Percentiles rank a stretch among this genome's conserved stretches.
phyloP scores from a whole-genome alignment of 2,797 vertebrate species.

The Pipistrellus pipistrellus region DNA sequence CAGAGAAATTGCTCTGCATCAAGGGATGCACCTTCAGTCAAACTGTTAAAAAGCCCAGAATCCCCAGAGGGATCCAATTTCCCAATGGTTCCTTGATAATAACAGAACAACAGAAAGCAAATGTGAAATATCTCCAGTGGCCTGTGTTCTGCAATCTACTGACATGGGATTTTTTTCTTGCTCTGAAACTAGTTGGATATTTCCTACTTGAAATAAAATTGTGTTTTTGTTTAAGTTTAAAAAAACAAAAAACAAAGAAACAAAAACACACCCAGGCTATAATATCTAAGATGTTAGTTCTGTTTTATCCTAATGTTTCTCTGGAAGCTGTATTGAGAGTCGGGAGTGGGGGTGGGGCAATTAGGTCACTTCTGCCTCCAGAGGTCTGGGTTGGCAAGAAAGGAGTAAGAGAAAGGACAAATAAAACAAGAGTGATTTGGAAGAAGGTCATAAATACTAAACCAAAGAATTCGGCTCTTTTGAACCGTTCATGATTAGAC shows the following conservation, averaged over 20 bases:
- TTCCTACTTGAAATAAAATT: constrained; percentile 72
- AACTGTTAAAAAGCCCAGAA: background rate
- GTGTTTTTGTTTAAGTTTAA: background rate
- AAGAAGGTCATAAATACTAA: background rate
- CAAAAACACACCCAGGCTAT: background rate
- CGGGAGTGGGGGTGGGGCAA: too few relatives aligned
- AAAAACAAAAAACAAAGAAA: too few relatives aligned
- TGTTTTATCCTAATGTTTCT: background rate
- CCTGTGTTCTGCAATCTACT: background rate
- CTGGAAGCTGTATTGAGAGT: background rate
- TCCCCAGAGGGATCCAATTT: background rate
- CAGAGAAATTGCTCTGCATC: background rate
- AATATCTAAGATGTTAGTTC: background rate
- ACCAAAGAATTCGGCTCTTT: background rate
- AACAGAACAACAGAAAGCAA: background rate
- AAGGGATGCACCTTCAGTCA: background rate
- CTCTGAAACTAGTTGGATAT: constrained; percentile 34
- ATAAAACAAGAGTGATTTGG: background rate
- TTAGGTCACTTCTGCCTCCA: background rate
- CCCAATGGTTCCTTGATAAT: background rate
- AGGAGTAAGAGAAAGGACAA: background rate
- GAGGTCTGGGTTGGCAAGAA: background rate
- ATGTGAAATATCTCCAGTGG: background rate
- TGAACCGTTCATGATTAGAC: background rate
- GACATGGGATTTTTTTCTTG: background rate